A percentile compares a stretch with the other conserved stretches of the same genome.
Conservation (phyloP, 2,888 invertebrate genomes). For the Cerastis rubricosa region DNA sequence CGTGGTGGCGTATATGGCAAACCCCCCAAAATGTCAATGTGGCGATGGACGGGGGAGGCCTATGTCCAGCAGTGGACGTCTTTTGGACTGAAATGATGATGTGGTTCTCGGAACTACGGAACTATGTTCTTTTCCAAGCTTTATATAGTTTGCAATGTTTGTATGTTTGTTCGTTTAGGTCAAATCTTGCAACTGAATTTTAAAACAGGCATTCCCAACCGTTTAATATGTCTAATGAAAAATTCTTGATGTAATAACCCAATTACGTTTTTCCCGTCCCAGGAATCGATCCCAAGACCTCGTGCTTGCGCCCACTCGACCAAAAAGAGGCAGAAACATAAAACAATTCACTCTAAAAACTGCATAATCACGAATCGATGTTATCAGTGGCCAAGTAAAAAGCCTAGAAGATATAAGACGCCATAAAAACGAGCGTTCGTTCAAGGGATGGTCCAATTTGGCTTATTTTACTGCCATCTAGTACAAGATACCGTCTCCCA, state of each 20-base stretch:
- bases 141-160: too few species aligned
- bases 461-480: constrained; percentile 86
- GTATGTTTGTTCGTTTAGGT: too few species aligned
- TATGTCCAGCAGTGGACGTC: too few species aligned
- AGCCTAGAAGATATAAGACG: constrained; percentile 78
- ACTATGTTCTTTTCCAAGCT: too few species aligned
- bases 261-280: background rate
- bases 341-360: constrained; percentile 31
- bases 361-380: constrained; percentile 69
- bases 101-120: too few species aligned
- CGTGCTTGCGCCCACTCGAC: background rate
- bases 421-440: constrained; percentile 79
- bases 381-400: constrained; percentile 74
- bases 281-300: background rate
- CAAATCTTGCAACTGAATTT: too few species aligned
- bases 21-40: too few species aligned
- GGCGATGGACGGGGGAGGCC: too few species aligned
- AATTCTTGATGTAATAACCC: background rate
- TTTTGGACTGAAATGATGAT: too few species aligned
- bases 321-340: background rate
- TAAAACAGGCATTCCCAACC: too few species aligned
- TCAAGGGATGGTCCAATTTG: constrained; percentile 85
- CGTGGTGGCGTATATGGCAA: too few species aligned
- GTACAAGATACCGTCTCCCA: constrained; percentile 78
- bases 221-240: background rate